Percentiles rank a stretch among this genome's conserved stretches.
Evolutionary conservation across 2,113 vertebrate species (phyloP).

Genomic region (Corythoichthys intestinalis): DNA sequence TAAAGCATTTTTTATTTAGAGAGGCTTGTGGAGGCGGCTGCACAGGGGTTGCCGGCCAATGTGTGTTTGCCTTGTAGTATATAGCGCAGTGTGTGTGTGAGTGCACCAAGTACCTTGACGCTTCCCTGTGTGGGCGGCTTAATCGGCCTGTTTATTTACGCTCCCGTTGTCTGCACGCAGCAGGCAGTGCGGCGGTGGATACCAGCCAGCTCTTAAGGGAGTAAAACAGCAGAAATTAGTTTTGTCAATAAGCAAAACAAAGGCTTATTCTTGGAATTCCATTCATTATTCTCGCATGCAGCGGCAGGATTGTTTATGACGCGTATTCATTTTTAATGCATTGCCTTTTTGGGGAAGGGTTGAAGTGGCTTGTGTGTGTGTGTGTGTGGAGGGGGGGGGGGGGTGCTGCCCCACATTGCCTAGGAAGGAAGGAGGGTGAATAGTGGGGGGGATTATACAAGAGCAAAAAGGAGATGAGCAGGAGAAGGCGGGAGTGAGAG

Average conservation of each 20-base stretch:
- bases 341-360: conserved; percentile 32
- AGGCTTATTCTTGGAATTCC: conserved; percentile 57
- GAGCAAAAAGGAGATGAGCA: conserved; percentile 10
- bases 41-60: conserved; percentile 44
- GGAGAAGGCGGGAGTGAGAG: conserved; percentile 59
- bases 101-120: conserved; percentile 32
- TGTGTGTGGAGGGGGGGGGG: too few relatives aligned
- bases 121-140: conserved; percentile 56
- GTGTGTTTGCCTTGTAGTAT: conserved; percentile 34
- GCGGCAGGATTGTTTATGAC: conserved; percentile 41
- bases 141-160: conserved; percentile 67
- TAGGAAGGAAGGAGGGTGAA: conserved; percentile 17
- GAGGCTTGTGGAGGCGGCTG: conserved; percentile 56
- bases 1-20: conserved; percentile 84
- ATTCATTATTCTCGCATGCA: conserved; percentile 52
- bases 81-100: conserved; percentile 22
- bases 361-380: too few relatives aligned
- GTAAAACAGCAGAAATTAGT: conserved; percentile 60
- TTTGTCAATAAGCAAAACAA: conserved; percentile 60
- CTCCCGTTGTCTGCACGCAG: conserved; percentile 62
- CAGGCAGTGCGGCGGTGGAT: conserved; percentile 48
- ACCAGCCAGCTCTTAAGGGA: conserved; percentile 57
- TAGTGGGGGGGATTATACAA: conserved; percentile 7
- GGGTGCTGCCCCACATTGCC: conserved; percentile 47
- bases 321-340: conserved; percentile 48